Percentiles rank a stretch among this genome's conserved stretches.
Evolutionary conservation across 2,888 invertebrate genomes (phyloP).

Genomic region (Melinaea menophilus): DNA sequence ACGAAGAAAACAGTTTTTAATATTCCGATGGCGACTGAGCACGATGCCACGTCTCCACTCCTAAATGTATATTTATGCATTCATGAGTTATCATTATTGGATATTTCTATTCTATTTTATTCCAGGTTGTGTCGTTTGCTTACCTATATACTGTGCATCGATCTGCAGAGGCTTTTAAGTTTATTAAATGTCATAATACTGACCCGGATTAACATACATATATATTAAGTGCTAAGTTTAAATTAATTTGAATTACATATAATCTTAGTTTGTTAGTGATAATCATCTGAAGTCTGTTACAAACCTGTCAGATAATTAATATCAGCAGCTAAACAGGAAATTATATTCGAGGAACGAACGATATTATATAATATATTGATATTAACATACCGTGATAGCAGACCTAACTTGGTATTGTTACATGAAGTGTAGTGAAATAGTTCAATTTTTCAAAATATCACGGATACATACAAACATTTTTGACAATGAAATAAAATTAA

Average conservation of each 20-base stretch:
- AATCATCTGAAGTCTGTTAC: background rate
- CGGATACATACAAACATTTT: too few relatives aligned
- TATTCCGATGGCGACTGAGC: conserved; percentile 48
- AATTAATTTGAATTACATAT: background rate
- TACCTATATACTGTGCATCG: conserved; percentile 17
- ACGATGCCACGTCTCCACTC: conserved; percentile 42
- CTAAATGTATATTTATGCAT: conserved; percentile 40
- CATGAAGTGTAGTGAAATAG: too few relatives aligned
- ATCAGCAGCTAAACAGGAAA: conserved; percentile 1
- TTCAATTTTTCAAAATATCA: too few relatives aligned
- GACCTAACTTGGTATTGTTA: too few relatives aligned
- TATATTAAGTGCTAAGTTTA: too few relatives aligned
- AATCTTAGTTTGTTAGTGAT: background rate
- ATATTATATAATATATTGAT: background rate
- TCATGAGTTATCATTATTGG: conserved; percentile 44
- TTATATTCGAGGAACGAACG: background rate
- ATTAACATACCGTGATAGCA: background rate
- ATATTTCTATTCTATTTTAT: conserved; percentile 34
- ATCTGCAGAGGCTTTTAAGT: background rate
- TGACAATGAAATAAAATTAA: too few relatives aligned
- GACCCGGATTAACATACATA: too few relatives aligned
- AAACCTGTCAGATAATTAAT: background rate
- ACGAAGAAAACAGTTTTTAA: conserved; percentile 51
- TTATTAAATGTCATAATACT: too few relatives aligned
- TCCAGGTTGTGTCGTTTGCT: conserved; percentile 28